Conservation (phyloP, 2,113 vertebrate species). For the Caranx ignobilis region DNA sequence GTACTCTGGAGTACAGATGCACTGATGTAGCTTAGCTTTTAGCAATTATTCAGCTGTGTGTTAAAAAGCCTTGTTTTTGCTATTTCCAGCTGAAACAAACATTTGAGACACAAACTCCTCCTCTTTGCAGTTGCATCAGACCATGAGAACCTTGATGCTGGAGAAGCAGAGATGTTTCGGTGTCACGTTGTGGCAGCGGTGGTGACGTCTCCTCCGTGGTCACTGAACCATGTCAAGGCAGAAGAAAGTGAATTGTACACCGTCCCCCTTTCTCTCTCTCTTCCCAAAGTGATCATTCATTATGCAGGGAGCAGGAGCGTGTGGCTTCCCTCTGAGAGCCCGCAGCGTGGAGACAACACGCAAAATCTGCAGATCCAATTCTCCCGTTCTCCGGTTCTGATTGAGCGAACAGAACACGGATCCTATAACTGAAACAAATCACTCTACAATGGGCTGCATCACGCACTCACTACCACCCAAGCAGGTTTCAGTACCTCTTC, state of each 20-base stretch:
- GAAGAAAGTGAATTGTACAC: constrained; percentile 41
- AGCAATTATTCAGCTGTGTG: not conserved
- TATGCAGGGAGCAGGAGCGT: constrained; percentile 53
- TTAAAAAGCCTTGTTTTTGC: no score
- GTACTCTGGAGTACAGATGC: not conserved
- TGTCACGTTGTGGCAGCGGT: constrained; percentile 6
- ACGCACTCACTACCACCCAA: constrained; percentile 13
- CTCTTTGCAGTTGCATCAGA: no score
- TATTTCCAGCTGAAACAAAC: no score
- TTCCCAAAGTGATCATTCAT: constrained; percentile 60
- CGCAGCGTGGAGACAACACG: not conserved
- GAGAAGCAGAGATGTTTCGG: not conserved
- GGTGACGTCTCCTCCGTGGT: constrained; percentile 9
- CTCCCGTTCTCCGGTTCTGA: constrained; percentile 21
- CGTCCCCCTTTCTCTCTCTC: not conserved
- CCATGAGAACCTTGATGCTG: not conserved
- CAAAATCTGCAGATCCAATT: constrained; percentile 22
- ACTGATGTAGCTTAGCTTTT: not conserved
- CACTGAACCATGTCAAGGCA: constrained; percentile 49
- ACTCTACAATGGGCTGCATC: constrained; percentile 40
- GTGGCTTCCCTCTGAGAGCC: constrained; percentile 13
- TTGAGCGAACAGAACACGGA: constrained; percentile 32
- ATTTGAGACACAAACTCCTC: no score
- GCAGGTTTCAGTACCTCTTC: constrained; percentile 33
- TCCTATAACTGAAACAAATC: constrained; percentile 42